A percentile compares a stretch with the other conserved stretches of the same genome.
Evolutionary conservation across 2,113 vertebrate genomes (phyloP).

Genomic region (Myotis lucifugus): DNA sequence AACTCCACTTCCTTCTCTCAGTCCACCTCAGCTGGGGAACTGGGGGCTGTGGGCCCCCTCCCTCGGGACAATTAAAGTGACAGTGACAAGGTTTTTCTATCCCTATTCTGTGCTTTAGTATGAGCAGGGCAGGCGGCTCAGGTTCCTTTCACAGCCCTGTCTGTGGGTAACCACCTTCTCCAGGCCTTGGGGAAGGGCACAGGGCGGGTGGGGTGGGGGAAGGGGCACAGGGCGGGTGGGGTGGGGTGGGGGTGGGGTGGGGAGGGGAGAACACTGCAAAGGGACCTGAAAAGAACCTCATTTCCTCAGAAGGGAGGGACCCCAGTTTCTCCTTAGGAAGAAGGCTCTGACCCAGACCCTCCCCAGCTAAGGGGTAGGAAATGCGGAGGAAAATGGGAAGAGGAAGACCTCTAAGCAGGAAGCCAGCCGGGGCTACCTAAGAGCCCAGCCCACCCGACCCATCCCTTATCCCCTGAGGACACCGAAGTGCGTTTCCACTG

Average conservation of each 20-base stretch:
- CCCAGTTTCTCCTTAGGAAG: background rate
- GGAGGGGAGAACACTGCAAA: background rate
- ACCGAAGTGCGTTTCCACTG: background rate
- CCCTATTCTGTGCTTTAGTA: background rate
- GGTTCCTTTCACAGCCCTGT: background rate
- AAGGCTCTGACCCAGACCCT: background rate
- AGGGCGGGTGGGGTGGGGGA: too few relatives aligned
- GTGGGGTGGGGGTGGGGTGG: too few relatives aligned
- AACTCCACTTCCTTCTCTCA: conserved; percentile 45
- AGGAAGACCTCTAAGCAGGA: background rate
- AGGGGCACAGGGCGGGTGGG: too few relatives aligned
- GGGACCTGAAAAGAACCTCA: background rate
- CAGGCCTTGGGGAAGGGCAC: background rate
- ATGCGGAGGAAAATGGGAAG: background rate
- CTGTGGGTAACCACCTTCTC: background rate
- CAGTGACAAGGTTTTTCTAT: background rate
- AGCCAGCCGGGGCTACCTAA: background rate
- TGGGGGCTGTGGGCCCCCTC: background rate
- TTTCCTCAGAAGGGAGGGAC: too few relatives aligned
- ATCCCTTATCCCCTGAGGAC: background rate
- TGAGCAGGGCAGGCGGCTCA: background rate
- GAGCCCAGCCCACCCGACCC: background rate
- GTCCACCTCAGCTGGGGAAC: background rate
- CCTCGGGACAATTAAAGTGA: background rate
- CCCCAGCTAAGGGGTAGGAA: background rate